Base-by-base conservation (phyloP, 2,113 vertebrate genomes). In the Microtus ochrogaster region DNA sequence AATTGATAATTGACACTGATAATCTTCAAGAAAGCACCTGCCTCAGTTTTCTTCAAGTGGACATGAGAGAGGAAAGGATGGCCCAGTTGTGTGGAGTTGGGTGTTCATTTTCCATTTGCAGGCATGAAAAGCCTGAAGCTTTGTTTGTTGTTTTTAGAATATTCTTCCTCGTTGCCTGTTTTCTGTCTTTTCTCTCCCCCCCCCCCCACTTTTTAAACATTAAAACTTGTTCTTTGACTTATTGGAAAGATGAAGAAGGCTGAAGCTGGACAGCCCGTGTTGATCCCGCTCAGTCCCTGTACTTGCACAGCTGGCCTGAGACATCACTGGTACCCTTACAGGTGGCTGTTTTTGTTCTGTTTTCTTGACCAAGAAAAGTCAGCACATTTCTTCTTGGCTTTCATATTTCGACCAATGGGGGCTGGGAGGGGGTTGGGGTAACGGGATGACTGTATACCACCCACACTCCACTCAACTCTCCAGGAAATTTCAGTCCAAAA, bases 291-390 rank as follows among this genome's bases (percentile, higher is more conserved):
- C 39, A 94, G 96, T 97, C 97, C 98, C 97, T 98, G 96, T 98
- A 98, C 98, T 98, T 98, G 98, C 98, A 98, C 98, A 98, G 98
- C 94, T 98, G 96, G 98, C 98, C 98, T 93, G 98, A 98, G 98
- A 98, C 98, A 99, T 98, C 98, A 79, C 92, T 98, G 98, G 97
- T 98, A 95, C 98, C 98, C 98, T 98, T 98, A 98, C 96, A 92
- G 7, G 90, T 97, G 96, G 49, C 97, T 97, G 97, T 97, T 86
- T 3, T 30, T 74, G 0, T 17, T 52, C 9, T 28, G 84, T 92
- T 68, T 92, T 97, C 39, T 86, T 33, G 97, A 98, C 97, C 94
- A 98, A 98, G 92, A 97, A 98, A 98, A 98, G 97, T 98, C 96
- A 98, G 97, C 97, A 95, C 84, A 98, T 98, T 99, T 98, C 94